Evolutionary conservation across 2,888 invertebrate species (phyloP).

Genomic region (Machimus rusticus): DNA sequence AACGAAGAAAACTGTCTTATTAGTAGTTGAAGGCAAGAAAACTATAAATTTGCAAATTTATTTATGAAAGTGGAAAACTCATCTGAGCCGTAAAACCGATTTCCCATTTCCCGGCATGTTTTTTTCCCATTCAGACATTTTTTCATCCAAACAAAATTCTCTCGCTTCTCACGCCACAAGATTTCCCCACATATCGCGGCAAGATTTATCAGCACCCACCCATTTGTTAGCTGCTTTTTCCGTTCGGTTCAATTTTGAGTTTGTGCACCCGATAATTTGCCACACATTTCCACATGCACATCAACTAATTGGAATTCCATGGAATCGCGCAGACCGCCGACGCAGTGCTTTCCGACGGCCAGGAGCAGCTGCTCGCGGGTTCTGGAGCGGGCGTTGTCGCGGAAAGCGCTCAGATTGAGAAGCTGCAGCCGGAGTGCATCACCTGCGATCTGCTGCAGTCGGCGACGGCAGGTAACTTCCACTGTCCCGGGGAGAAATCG

Average conservation of each 20-base stretch:
- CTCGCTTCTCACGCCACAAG: not conserved
- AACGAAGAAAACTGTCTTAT: too few species aligned
- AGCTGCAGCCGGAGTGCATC: not conserved
- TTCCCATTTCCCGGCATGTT: not conserved
- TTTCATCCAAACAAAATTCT: not conserved
- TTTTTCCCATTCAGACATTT: not conserved
- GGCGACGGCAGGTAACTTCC: not conserved
- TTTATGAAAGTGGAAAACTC: too few species aligned
- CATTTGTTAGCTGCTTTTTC: not conserved
- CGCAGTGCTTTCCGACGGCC: constrained; percentile 52
- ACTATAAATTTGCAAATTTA: not conserved
- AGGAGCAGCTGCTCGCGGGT: constrained; percentile 51
- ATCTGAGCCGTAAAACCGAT: too few species aligned
- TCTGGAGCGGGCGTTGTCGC: constrained; percentile 38
- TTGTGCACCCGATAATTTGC: not conserved
- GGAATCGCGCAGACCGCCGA: constrained; percentile 51
- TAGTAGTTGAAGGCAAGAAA: too few species aligned
- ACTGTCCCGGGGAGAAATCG: not conserved
- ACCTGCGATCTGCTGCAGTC: constrained; percentile 41
- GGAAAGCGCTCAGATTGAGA: not conserved
- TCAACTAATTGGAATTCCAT: constrained; percentile 12
- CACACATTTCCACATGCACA: not conserved
- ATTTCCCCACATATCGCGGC: not conserved
- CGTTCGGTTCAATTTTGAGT: not conserved
- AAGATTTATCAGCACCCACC: not conserved